Evolutionary conservation across 2,113 vertebrate species (phyloP), one percentile per base, ranked within the genome.

Genomic region (Panurus biarmicus): DNA sequence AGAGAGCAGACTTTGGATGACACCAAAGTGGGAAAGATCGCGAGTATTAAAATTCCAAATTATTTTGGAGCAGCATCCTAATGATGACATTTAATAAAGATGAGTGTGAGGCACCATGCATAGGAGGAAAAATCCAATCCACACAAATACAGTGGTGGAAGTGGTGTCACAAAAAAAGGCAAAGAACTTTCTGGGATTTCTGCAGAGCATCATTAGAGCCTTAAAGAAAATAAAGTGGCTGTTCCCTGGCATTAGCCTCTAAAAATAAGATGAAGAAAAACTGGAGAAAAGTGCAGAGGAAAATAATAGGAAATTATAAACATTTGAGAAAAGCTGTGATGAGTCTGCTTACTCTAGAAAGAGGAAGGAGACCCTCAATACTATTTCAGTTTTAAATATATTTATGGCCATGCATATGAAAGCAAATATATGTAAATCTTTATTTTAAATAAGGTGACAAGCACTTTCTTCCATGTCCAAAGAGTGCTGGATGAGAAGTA

Each of bases 1-100:
- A 92, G 85, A 94, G 94, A 94, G 38, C 56, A 92, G 29, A 77
- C 54, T 95, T 94, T 93, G 94, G 90, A 96, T 86, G 90, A 96
- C 90, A 95, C 85, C 26, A 25, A 90, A 76, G 64, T 58, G 82
- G 88, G 90, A 95, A 70, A 64, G 56, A 90, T 48, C 9, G 0
- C 7, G 10, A 94, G 64, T 50, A 76, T 93, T 90, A 72, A 95
- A 85, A 94, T 67, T 82, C 85, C 73, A 89, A 84, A 94, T 85
- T 17, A 87, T 94, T 95, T 87, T 91, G 85, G 87, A 96, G 35
- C 58, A 85, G 24, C 29, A 44, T 80, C 89, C 69, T 86, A 62
- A 90, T 88, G 64, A 70, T 94, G 94, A 74, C 75, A 94, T 94
- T 92, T 94, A 96, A 93, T 92, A 92, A 76, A 67, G 75, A 62